These are phyloP conservation scores for Coelinius sp. DNA, from an alignment of 2,888 invertebrate species.

Conservation along the genomic window DNA sequence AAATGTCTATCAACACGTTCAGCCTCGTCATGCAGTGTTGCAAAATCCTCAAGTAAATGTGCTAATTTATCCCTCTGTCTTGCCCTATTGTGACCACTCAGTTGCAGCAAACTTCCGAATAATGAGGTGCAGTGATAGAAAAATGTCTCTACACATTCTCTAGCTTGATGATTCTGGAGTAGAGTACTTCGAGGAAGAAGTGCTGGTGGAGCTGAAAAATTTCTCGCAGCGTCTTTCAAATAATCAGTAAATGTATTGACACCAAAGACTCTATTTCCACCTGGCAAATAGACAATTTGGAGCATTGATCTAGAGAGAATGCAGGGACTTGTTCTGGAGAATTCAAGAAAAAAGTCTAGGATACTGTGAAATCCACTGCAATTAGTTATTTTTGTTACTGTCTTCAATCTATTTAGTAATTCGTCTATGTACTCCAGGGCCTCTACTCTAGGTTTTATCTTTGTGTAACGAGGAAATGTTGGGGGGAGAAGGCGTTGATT, in stretches of 20 bases:
- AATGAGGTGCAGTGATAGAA: slow-evolving; percentile 88
- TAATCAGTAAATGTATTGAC: slow-evolving; percentile 82
- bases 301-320: slow-evolving; percentile 92
- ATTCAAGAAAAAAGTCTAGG: slow-evolving; percentile 93
- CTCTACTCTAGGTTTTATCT: slow-evolving; percentile 86
- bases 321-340: slow-evolving; percentile 90
- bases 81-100: slow-evolving; percentile 95
- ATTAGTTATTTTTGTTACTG: slow-evolving; percentile 85
- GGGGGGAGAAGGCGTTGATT: slow-evolving; percentile 97
- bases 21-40: slow-evolving; percentile 93
- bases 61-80: slow-evolving; percentile 95
- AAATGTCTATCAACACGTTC: slow-evolving; percentile 91
- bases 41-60: slow-evolving; percentile 90
- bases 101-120: slow-evolving; percentile 87
- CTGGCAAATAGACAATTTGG: slow-evolving; percentile 82
- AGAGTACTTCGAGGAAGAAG: slow-evolving; percentile 82
- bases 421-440: slow-evolving; percentile 87
- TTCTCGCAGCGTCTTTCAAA: slow-evolving; percentile 86
- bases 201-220: slow-evolving; percentile 91
- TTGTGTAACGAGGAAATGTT: slow-evolving; percentile 96
- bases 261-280: slow-evolving; percentile 73
- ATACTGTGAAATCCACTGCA: slow-evolving; percentile 86
- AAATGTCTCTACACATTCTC: slow-evolving; percentile 91
- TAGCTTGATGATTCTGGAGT: slow-evolving; percentile 81
- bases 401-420: slow-evolving; percentile 84